Percentiles rank a stretch among this genome's conserved stretches.
Evolutionary conservation across 2,797 vertebrate species (phyloP).

Genomic region (Bradypodion ventrale): DNA sequence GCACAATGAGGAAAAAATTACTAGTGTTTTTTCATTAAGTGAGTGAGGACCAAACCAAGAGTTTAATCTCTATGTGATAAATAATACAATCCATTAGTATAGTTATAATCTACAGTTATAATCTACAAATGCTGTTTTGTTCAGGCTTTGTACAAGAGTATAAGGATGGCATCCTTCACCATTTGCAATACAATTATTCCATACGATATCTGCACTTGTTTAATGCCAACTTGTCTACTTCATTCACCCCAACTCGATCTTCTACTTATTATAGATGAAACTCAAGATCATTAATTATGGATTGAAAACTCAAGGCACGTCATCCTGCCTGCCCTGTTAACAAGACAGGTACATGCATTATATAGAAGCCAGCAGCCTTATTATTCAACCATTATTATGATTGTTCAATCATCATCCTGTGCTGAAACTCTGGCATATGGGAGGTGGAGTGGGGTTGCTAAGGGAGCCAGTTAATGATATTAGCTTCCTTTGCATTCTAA

Average conservation of each 20-base stretch:
- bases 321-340: not conserved
- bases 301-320: conserved; percentile 8
- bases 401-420: not conserved
- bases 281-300: conserved; percentile 6
- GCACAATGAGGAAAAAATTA: no score
- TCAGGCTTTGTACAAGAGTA: not conserved
- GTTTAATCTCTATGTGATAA: no score
- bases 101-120: not conserved
- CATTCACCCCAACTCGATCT: not conserved
- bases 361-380: not conserved
- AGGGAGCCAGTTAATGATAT: not conserved
- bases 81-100: no score
- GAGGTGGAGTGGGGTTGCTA: not conserved
- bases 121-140: not conserved
- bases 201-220: conserved; percentile 1
- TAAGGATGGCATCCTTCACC: not conserved
- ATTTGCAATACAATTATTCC: conserved; percentile 3
- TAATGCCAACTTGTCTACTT: conserved; percentile 8
- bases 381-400: conserved; percentile 3
- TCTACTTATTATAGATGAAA: not conserved
- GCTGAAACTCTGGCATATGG: not conserved
- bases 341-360: conserved; percentile 13
- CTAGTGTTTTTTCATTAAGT: no score
- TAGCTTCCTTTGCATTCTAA: not conserved
- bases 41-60: no score